phyloP scores from a whole-genome alignment of 2,113 vertebrate genomes.

The Ochotona princeps region DNA sequence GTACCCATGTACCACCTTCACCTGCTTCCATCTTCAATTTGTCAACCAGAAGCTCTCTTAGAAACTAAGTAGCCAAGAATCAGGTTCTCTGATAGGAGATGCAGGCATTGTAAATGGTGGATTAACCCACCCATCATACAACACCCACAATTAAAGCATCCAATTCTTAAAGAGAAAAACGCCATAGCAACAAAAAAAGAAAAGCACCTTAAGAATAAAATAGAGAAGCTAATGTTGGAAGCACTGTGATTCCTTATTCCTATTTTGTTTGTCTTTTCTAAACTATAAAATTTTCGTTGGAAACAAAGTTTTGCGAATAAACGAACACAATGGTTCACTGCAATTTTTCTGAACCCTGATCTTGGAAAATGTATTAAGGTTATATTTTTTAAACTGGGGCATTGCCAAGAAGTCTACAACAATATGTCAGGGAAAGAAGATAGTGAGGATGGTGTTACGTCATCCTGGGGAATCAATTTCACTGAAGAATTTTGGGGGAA shows the following conservation, averaged over 20 bases:
- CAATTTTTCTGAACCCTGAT: not conserved
- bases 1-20: no score
- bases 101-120: no score
- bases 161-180: not conserved
- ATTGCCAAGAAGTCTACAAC: not conserved
- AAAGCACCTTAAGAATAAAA: not conserved
- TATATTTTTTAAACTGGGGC: not conserved
- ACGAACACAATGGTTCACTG: not conserved
- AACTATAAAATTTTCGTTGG: not conserved
- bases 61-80: no score
- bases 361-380: not conserved
- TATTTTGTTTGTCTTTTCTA: not conserved
- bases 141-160: no score
- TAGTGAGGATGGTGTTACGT: not conserved
- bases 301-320: slow-evolving; percentile 10
- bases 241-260: not conserved
- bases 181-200: not conserved
- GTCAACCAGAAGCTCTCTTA: no score
- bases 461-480: slow-evolving; percentile 29
- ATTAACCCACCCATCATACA: no score
- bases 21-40: no score
- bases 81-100: no score
- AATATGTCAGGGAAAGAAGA: not conserved
- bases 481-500: not conserved
- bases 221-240: not conserved